Conservation (phyloP, 2,888 invertebrate genomes). For the Oligia latruncula region DNA sequence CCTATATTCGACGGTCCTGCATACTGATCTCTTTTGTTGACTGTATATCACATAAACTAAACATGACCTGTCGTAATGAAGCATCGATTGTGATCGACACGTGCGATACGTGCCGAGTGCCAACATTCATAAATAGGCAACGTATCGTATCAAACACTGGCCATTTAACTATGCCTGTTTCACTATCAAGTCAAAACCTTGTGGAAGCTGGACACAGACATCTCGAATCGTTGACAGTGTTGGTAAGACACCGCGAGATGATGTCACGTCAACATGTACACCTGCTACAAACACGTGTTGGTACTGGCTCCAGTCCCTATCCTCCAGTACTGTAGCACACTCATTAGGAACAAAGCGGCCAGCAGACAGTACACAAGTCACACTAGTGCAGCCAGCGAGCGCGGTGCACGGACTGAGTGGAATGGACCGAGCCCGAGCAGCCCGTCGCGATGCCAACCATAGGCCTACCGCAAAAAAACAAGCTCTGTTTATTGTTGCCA, state of each 20-base stretch:
- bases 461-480: constrained; percentile 69
- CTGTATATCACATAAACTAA: constrained; percentile 10
- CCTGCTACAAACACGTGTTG: background rate
- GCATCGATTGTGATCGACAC: background rate
- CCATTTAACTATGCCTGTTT: background rate
- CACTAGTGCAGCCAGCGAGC: constrained; percentile 1
- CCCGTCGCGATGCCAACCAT: constrained; percentile 49
- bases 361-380: background rate
- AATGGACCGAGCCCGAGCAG: background rate
- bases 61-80: constrained; percentile 42
- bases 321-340: too few relatives aligned
- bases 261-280: background rate
- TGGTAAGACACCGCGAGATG: background rate
- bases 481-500: constrained; percentile 79
- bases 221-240: background rate
- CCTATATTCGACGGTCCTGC: too few relatives aligned
- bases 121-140: constrained; percentile 5
- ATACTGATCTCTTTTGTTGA: too few relatives aligned
- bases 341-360: background rate
- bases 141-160: background rate
- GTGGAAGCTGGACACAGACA: background rate
- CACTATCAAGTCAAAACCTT: constrained; percentile 4
- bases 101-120: background rate
- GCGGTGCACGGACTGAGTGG: constrained; percentile 1
- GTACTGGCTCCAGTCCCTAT: background rate